Evolutionary conservation across 1,140 invertebrate species (phyloP).

Genomic region (Pollicipes pollicipes): DNA sequence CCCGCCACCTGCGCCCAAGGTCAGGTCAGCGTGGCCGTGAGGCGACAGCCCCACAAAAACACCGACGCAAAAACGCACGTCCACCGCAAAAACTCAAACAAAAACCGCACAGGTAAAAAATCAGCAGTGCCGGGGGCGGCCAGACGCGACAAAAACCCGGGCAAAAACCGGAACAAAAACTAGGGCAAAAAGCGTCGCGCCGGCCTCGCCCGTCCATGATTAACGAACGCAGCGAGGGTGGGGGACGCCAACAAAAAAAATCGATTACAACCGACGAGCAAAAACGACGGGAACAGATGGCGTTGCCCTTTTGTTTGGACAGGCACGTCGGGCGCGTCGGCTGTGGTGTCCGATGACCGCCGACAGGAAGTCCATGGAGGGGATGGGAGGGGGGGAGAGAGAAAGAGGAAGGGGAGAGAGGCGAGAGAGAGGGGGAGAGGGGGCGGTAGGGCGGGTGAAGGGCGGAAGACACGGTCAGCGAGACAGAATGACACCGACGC

Average conservation of each 20-base stretch:
- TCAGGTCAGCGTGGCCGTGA: neutral
- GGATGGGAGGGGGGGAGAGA: neutral
- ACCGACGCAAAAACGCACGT: neutral
- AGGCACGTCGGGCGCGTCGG: no score
- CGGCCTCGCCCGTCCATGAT: neutral
- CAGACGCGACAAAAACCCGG: neutral
- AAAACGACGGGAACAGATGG: neutral
- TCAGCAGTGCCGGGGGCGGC: neutral
- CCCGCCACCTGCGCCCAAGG: neutral
- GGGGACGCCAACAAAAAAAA: neutral
- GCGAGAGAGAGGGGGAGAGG: neutral
- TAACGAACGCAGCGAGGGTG: neutral
- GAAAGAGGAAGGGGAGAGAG: neutral
- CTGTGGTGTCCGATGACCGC: neutral
- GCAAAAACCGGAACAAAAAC: neutral
- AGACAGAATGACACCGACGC: no score
- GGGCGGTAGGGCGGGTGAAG: no score
- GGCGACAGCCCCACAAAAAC: neutral
- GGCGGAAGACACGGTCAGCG: no score
- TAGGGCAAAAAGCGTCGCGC: no score
- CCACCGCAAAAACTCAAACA: neutral
- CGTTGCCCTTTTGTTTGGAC: neutral
- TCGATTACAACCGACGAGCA: neutral
- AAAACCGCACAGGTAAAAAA: constrained; percentile 2
- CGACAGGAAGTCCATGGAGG: no score